A percentile compares a stretch with the other conserved stretches of the same genome.
Evolutionary conservation across 1,140 invertebrate genomes (phyloP).

Genomic region (Portunus trituberculatus): DNA sequence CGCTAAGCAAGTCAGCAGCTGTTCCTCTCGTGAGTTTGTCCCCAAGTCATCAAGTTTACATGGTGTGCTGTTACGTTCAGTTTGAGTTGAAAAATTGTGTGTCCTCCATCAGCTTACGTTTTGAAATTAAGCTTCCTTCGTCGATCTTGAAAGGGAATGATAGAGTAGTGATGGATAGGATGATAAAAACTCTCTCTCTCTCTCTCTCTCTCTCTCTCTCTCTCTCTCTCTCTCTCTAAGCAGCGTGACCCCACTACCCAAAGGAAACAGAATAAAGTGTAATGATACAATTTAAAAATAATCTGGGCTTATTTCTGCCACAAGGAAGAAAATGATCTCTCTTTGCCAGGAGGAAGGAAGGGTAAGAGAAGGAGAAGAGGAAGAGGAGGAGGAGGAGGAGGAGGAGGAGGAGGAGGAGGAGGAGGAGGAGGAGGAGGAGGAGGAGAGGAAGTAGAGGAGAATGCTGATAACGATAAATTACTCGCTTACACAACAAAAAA

Average conservation of each 20-base stretch:
- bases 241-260: neutral
- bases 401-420: neutral
- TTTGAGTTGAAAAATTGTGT: no score
- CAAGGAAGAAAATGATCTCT: neutral
- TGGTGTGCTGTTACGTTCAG: no score
- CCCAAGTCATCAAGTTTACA: neutral
- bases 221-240: slow-evolving; percentile 3
- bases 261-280: neutral
- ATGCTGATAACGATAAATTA: no score
- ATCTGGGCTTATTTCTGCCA: neutral
- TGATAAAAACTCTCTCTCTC: neutral
- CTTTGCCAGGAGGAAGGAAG: neutral
- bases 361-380: neutral
- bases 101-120: no score
- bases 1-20: no score
- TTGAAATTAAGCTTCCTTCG: neutral
- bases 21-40: neutral
- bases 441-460: no score
- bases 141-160: neutral
- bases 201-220: slow-evolving; percentile 42
- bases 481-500: neutral
- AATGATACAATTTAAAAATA: neutral
- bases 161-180: neutral
- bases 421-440: no score
- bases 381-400: neutral